These are phyloP conservation scores for Tympanuchus pallidicinctus DNA, from an alignment of 2,113 vertebrate genomes.

Conservation along the genomic window DNA sequence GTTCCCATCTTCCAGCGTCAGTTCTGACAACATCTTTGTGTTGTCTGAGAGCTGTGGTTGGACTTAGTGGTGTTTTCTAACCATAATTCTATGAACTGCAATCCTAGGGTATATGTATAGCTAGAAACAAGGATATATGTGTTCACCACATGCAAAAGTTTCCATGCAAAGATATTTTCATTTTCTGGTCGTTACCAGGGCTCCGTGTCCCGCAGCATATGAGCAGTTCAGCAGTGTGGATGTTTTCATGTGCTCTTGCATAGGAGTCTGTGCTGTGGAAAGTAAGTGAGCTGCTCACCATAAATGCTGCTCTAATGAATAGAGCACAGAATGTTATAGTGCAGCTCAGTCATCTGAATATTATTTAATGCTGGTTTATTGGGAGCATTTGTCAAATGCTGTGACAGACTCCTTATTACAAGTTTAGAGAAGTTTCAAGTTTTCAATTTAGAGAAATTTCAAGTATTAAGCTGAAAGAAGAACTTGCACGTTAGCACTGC, in stretches of 20 bases:
- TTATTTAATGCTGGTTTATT: conserved; percentile 19
- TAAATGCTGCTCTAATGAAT: neutral
- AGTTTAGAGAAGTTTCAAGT: neutral
- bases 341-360: neutral
- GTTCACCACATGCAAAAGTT: neutral
- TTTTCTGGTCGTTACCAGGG: too few species aligned
- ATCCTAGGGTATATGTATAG: rapidly evolving
- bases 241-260: neutral
- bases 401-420: conserved; percentile 1
- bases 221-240: rapidly evolving
- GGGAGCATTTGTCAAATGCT: conserved; percentile 52
- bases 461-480: neutral
- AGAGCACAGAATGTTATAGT: neutral
- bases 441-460: neutral
- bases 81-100: neutral
- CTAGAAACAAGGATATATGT: neutral
- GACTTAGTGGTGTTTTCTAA: too few species aligned
- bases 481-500: neutral
- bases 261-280: neutral
- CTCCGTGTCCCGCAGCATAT: rapidly evolving
- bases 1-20: neutral
- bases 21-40: neutral
- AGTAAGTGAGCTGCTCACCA: neutral
- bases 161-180: neutral
- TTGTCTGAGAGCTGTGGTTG: neutral